Evolutionary conservation across 2,797 vertebrate species (phyloP).

Genomic region (Fundulus diaphanus): DNA sequence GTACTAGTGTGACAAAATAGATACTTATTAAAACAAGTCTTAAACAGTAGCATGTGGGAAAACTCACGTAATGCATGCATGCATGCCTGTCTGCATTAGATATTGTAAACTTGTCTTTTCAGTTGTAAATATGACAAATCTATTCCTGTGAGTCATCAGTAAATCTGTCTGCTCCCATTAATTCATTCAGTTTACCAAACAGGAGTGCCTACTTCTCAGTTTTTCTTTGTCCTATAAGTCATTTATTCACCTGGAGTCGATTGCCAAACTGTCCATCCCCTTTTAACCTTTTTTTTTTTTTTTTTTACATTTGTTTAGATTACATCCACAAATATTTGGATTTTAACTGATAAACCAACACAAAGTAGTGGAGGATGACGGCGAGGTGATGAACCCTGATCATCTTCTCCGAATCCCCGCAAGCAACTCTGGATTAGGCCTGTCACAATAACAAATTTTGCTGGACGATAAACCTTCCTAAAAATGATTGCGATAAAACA

Average conservation of each 20-base stretch:
- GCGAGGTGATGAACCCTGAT: no score
- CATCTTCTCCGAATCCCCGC: no score
- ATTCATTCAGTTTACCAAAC: background rate
- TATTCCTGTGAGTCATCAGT: conserved; percentile 5
- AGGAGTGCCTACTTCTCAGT: conserved; percentile 2
- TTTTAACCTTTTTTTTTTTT: background rate
- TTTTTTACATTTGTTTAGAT: background rate
- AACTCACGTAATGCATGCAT: background rate
- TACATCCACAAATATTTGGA: background rate
- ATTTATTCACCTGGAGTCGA: background rate
- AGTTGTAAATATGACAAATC: background rate
- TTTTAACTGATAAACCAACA: background rate
- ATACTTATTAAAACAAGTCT: conserved; percentile 47
- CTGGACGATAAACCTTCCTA: no score
- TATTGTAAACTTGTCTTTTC: background rate
- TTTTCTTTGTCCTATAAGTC: background rate
- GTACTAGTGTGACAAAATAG: conserved; percentile 38
- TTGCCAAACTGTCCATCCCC: background rate
- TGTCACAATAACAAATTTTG: no score
- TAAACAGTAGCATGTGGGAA: conserved; percentile 22
- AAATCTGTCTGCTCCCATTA: conserved; percentile 9
- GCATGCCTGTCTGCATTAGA: conserved; percentile 23
- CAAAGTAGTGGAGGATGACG: background rate
- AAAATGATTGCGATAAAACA: no score
- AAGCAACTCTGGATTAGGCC: no score